A percentile compares a stretch with the other conserved stretches of the same genome.
Conservation (phyloP, 2,797 vertebrate species). For the Gallinago solitaria region DNA sequence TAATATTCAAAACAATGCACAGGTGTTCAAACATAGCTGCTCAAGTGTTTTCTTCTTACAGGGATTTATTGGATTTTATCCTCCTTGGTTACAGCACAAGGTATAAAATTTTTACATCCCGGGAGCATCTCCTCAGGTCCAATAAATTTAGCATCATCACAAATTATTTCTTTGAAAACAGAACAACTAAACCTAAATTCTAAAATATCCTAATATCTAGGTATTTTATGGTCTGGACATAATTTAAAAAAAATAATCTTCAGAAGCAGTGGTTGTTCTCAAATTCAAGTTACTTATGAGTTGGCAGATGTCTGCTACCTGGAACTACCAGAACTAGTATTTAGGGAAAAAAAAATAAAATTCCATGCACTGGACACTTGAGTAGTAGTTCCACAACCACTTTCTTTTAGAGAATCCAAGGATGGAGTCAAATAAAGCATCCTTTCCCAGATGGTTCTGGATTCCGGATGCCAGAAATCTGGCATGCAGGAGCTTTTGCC, state of each 20-base stretch:
- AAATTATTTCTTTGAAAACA: background rate
- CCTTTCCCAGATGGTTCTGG: background rate
- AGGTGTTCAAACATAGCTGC: background rate
- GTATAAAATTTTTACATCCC: background rate
- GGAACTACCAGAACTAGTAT: background rate
- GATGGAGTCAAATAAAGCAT: background rate
- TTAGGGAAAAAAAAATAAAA: background rate
- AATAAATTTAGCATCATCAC: background rate
- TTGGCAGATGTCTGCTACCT: background rate
- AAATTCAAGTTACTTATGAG: background rate
- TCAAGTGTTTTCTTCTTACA: background rate
- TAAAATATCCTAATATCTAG: background rate
- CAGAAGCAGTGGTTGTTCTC: background rate
- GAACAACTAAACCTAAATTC: background rate
- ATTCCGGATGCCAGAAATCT: background rate
- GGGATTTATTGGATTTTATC: background rate
- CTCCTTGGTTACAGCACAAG: background rate
- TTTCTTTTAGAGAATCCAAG: background rate
- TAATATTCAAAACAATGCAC: slow-evolving; percentile 24
- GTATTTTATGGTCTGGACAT: background rate
- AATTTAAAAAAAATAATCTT: background rate
- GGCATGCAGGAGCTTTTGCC: background rate
- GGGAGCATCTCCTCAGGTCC: background rate
- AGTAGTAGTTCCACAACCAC: background rate
- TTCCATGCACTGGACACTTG: background rate